Evolutionary conservation across 53 echinoderm and acorn worm genomes (phyloP), one percentile per base, ranked within the genome.

Genomic region (Actinopyga echinites): DNA sequence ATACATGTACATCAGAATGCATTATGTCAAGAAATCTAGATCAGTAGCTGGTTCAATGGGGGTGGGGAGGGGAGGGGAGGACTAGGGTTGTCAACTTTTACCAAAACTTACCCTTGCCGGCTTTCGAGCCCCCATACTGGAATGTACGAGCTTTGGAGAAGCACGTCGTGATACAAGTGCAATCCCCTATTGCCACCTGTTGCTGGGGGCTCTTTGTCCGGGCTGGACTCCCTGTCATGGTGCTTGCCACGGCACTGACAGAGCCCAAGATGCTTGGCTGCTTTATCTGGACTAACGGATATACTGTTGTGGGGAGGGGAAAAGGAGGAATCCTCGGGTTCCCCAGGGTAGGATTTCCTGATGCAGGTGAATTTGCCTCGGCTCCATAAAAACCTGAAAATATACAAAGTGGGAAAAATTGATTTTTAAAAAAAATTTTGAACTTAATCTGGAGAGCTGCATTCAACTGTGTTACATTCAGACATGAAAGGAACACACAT

Each of bases 311-410:
- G 45, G 95, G 95, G 25, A 89, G 92, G n/a, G 99, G 99, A 64
- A 90, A 95, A 0, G 99, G 95, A 49, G 99, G 92, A 29, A 95
- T 85, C 44, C 99, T 89, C 30, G 95, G 99, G 87, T 99, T 99
- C 20, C 95, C 91, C 58, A 89, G 83, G 80, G 88, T 66, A 19
- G 91, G 89, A 66, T 82, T 93, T 69, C 90, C 88, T 45, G 91
- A 74, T 74, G 82, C 86, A 22, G 61, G 7, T 22, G 33, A 35
- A 35, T 92, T 86, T 23, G 93, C 85, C 20, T 99, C 99, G 1
- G 95, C 90, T 8, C 92, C 90, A 61, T 99, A 95, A 86, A 97
- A 97, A 66, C 99, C 99, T 99, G 86, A 5, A 77, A 32, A 34
- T 32, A 65, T 30, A 65, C 65, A 65, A 4, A 31, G 31, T 65